A percentile compares a stretch with the other conserved stretches of the same genome.
Evolutionary conservation across 2,888 invertebrate genomes (phyloP).

Genomic region (Tetrapedia diversipes): DNA sequence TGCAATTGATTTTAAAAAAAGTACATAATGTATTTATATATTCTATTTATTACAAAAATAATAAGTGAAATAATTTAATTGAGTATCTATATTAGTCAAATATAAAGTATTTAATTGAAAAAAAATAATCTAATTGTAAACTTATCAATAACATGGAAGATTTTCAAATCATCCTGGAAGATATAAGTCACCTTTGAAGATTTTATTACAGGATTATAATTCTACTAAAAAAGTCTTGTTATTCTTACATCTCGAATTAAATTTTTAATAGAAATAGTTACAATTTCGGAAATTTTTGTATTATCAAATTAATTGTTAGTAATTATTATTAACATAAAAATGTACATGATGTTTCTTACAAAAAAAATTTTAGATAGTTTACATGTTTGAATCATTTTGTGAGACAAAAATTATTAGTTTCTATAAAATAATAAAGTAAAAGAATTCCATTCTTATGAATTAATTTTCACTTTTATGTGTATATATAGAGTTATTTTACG

Average conservation of each 20-base stretch:
- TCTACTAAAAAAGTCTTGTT: not conserved
- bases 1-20: too few species aligned
- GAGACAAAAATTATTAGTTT: too few species aligned
- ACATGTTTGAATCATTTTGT: not conserved
- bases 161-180: slow-evolving; percentile 11
- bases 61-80: too few species aligned
- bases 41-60: too few species aligned
- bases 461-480: not conserved
- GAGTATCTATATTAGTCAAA: too few species aligned
- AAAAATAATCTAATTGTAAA: too few species aligned
- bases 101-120: too few species aligned
- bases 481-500: not conserved
- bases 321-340: not conserved
- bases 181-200: slow-evolving; percentile 15
- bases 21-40: too few species aligned
- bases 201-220: not conserved
- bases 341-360: not conserved
- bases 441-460: not conserved
- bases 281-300: not conserved
- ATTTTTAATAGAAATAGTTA: not conserved
- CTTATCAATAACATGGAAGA: slow-evolving; percentile 13
- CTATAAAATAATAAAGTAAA: not conserved
- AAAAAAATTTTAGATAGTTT: not conserved
- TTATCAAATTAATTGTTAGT: not conserved
- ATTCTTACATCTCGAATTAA: not conserved